Evolutionary conservation across 2,113 vertebrate species (phyloP).

Genomic region (Campylomormyrus tamandua): DNA sequence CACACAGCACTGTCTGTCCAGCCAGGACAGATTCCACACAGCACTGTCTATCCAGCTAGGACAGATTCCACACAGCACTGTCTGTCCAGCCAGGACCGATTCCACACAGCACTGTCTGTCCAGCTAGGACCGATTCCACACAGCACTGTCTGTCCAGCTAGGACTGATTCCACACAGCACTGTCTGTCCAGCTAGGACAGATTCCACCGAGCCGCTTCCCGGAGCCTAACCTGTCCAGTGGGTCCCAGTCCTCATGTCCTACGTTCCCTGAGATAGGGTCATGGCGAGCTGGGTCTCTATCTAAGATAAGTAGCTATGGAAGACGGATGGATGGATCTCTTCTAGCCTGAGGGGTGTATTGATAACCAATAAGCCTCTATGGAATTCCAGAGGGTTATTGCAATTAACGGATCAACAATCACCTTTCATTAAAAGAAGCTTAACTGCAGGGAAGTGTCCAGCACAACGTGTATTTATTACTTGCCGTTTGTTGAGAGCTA

Average conservation of each 20-base stretch:
- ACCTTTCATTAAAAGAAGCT: conserved; percentile 1
- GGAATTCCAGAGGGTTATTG: background rate
- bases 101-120: no score
- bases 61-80: no score
- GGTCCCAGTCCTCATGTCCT: background rate
- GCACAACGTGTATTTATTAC: background rate
- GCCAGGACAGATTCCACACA: background rate
- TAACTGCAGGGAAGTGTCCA: background rate
- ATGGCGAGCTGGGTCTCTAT: background rate
- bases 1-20: no score
- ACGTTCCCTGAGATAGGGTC: background rate
- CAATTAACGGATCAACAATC: background rate
- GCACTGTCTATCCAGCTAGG: background rate
- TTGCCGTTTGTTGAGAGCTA: background rate
- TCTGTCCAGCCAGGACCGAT: no score
- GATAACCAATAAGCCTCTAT: background rate
- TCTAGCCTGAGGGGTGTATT: background rate
- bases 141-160: no score
- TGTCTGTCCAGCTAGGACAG: background rate
- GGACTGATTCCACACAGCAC: no score
- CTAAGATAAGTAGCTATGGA: background rate
- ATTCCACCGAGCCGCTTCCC: background rate
- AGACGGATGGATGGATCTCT: background rate
- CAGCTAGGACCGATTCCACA: no score
- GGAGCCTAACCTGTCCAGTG: background rate